These are phyloP conservation scores for Trachythela sp. DNA, from an alignment of 64 coral and sea anemone genomes.

Conservation along the genomic window DNA sequence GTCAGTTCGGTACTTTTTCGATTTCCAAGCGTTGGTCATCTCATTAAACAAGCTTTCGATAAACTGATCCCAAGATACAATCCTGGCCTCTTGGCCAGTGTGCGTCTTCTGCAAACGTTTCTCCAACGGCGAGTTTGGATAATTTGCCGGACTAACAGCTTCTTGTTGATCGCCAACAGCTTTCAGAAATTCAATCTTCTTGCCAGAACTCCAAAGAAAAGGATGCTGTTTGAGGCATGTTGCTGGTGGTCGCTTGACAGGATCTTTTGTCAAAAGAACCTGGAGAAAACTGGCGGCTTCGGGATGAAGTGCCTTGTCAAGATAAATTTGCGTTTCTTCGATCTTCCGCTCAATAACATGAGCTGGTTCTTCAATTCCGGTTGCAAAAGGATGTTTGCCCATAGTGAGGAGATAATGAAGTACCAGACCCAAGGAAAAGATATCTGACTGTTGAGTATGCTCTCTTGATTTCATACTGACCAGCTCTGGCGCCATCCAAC, in stretches of 20 bases:
- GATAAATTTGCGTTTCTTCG: neutral
- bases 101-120: neutral
- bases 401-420: neutral
- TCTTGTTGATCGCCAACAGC: slow-evolving; percentile 17
- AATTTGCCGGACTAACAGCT: neutral
- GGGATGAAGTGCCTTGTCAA: neutral
- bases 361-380: neutral
- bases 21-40: neutral
- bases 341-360: neutral
- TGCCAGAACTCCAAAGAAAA: neutral
- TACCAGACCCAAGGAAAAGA: neutral
- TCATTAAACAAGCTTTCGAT: neutral
- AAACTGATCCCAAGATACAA: neutral
- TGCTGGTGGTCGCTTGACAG: neutral
- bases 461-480: neutral
- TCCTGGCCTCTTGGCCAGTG: neutral
- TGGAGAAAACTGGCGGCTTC: slow-evolving; percentile 19
- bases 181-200: slow-evolving; percentile 16
- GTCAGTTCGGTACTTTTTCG: neutral
- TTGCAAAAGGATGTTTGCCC: slow-evolving; percentile 9
- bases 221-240: neutral
- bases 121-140: neutral
- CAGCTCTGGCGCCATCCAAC: slow-evolving; percentile 26
- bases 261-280: neutral
- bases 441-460: neutral